These are phyloP conservation scores for Pocillopora damicornis DNA, from an alignment of 64 coral and sea anemone genomes.

Conservation along the genomic window DNA sequence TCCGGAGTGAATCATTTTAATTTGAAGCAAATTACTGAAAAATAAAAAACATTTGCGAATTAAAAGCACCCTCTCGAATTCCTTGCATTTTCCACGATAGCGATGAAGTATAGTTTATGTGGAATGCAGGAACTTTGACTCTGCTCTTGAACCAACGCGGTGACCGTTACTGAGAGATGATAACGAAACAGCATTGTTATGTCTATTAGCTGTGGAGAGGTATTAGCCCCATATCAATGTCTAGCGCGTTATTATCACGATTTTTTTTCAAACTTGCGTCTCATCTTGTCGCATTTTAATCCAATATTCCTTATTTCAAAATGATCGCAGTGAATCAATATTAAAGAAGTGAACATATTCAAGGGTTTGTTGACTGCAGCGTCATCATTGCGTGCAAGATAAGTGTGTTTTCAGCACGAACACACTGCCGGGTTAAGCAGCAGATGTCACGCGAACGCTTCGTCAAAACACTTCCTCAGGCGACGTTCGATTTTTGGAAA, in stretches of 20 bases:
- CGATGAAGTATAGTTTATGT: neutral
- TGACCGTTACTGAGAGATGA: neutral
- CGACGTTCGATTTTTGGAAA: neutral
- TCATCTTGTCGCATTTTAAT: neutral
- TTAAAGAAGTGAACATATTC: neutral
- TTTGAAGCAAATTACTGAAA: no score
- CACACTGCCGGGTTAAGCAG: neutral
- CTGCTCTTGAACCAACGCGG: neutral
- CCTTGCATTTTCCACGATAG: neutral
- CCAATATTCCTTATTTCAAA: neutral
- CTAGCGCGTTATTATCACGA: neutral
- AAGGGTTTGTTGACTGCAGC: neutral
- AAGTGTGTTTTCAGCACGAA: conserved; percentile 9
- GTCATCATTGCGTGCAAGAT: neutral
- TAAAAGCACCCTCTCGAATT: neutral
- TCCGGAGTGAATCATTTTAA: no score
- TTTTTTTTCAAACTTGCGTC: neutral
- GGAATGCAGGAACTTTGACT: neutral
- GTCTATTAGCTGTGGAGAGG: neutral
- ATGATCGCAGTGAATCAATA: neutral
- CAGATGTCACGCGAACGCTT: conserved; percentile 11
- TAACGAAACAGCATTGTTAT: neutral
- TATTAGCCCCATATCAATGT: neutral
- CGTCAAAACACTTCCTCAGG: conserved; percentile 20
- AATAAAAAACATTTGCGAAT: neutral